Evolutionary conservation across 2,888 invertebrate species (phyloP).

Genomic region (Julus scanicus): DNA sequence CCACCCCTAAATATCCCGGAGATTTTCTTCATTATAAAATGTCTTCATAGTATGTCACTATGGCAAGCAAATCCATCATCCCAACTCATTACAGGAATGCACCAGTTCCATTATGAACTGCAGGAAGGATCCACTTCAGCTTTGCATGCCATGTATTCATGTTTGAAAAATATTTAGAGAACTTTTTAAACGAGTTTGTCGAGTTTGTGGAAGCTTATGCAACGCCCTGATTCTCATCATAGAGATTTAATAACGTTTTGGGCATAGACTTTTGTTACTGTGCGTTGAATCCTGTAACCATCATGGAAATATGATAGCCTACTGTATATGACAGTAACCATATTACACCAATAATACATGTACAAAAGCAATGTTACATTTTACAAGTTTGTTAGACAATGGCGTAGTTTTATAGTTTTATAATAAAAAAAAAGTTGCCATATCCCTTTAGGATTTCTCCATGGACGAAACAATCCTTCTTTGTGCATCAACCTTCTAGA

Average conservation of each 20-base stretch:
- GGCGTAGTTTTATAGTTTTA: no score
- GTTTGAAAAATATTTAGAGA: neutral
- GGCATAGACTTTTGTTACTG: no score
- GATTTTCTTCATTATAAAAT: slow-evolving; percentile 33
- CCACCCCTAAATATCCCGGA: slow-evolving; percentile 21
- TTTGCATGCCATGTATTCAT: neutral
- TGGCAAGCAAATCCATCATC: slow-evolving; percentile 27
- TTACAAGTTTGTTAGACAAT: no score
- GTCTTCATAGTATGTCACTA: neutral
- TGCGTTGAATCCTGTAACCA: no score
- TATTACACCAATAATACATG: no score
- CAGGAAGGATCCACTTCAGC: neutral
- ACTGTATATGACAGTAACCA: no score
- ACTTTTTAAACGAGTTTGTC: neutral
- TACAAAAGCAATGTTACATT: no score
- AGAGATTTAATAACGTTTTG: neutral
- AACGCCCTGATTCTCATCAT: neutral
- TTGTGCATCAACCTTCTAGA: no score
- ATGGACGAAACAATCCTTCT: no score
- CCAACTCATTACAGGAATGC: slow-evolving; percentile 11
- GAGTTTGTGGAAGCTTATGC: neutral
- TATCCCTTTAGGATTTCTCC: no score
- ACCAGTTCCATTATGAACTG: slow-evolving; percentile 15
- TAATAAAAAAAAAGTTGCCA: no score
- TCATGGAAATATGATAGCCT: no score